Conservation (phyloP, 2,888 invertebrate genomes). For the Patella ulyssiponensis region DNA sequence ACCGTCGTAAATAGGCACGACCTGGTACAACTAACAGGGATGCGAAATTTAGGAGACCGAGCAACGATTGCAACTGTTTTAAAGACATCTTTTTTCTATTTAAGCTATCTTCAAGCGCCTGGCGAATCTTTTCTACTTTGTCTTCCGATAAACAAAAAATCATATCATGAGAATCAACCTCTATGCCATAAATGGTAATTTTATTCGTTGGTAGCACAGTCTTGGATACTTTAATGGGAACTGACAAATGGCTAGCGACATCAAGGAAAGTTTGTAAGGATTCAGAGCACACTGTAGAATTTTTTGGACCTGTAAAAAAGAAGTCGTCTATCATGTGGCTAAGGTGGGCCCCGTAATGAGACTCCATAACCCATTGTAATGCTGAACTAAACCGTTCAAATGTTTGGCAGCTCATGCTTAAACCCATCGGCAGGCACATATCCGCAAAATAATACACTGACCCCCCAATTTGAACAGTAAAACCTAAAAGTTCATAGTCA, state of each 20-base stretch:
- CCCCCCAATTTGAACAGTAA: neutral
- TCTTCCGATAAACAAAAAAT: neutral
- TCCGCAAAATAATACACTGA: neutral
- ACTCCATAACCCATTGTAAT: conserved; percentile 2
- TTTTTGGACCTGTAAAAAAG: neutral
- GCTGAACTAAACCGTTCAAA: conserved; percentile 8
- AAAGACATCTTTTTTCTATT: too few relatives aligned
- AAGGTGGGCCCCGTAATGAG: neutral
- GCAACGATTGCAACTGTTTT: too few relatives aligned
- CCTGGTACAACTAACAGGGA: too few relatives aligned
- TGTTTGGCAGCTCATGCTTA: neutral
- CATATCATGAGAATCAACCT: conserved; percentile 9
- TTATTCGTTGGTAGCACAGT: neutral
- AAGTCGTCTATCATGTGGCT: neutral
- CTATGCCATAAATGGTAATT: conserved; percentile 1
- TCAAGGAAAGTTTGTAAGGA: neutral
- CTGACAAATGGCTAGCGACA: neutral
- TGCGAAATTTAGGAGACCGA: too few relatives aligned
- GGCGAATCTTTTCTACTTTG: neutral
- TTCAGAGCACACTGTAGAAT: neutral
- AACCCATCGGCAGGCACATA: conserved; percentile 5
- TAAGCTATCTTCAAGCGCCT: too few relatives aligned
- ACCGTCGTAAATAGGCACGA: too few relatives aligned
- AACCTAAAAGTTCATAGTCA: neutral
- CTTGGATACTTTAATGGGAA: neutral